Conservation (phyloP, 2,113 vertebrate species). For the Balaeniceps rex region DNA sequence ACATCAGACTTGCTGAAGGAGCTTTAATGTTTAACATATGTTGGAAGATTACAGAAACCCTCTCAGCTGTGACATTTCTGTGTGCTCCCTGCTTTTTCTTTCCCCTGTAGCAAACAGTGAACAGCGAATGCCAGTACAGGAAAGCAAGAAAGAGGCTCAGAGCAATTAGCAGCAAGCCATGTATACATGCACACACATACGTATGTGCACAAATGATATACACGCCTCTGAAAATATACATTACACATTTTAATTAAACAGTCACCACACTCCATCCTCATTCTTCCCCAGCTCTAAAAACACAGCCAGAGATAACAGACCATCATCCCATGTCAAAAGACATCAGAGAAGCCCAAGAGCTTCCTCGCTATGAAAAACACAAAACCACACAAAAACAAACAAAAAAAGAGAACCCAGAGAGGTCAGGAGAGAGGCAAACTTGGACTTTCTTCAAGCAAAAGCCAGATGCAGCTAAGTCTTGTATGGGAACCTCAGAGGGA, state of each 20-base stretch:
- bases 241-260: not conserved
- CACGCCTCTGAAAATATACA: not conserved
- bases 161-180: constrained; percentile 34
- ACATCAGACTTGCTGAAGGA: constrained; percentile 66
- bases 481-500: constrained; percentile 35
- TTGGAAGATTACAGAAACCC: constrained; percentile 64
- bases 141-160: constrained; percentile 21
- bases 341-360: not conserved
- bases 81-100: constrained; percentile 49
- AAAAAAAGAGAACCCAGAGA: not conserved
- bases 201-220: not conserved
- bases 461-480: constrained; percentile 31
- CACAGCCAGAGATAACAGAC: not conserved
- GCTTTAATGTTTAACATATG: constrained; percentile 71
- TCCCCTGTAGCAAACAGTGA: constrained; percentile 54
- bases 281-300: not conserved
- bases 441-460: constrained; percentile 46
- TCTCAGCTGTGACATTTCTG: constrained; percentile 70
- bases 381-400: not conserved
- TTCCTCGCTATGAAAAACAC: not conserved
- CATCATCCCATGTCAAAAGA: not conserved
- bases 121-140: not conserved
- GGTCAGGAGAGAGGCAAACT: not conserved
- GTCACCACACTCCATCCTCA: not conserved
- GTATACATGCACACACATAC: not conserved